A percentile compares a stretch with the other conserved stretches of the same genome.
Conservation (phyloP, 2,888 invertebrate genomes). For the Anodontia alba region DNA sequence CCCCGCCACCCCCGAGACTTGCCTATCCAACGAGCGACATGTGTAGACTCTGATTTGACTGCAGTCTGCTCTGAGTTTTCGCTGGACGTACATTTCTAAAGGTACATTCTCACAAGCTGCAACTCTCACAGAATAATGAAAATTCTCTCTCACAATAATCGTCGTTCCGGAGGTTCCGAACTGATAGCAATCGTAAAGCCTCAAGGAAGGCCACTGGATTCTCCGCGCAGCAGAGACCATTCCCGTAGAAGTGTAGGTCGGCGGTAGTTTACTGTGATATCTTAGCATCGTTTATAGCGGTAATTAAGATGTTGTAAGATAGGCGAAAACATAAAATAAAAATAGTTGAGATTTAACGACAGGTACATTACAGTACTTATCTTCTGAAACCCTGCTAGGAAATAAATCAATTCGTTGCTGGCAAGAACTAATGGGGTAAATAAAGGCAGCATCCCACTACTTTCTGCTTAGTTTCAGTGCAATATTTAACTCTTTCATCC, state of each 20-base stretch:
- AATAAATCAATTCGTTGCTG: slow-evolving; percentile 13
- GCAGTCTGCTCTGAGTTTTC: too few species aligned
- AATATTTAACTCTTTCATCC: too few species aligned
- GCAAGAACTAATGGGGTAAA: slow-evolving; percentile 14
- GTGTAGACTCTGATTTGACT: too few species aligned
- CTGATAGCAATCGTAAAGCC: too few species aligned
- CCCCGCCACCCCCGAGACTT: too few species aligned
- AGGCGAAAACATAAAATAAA: slow-evolving; percentile 21
- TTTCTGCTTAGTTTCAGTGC: neutral
- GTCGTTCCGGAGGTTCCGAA: too few species aligned
- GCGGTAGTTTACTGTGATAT: slow-evolving; percentile 6
- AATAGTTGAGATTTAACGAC: slow-evolving; percentile 20
- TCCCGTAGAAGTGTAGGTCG: neutral
- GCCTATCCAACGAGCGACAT: too few species aligned
- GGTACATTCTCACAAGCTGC: too few species aligned
- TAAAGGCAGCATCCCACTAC: neutral
- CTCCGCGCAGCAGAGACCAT: neutral
- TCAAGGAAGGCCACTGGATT: neutral
- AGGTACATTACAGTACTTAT: slow-evolving; percentile 21
- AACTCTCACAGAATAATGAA: too few species aligned
- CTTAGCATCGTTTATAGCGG: slow-evolving; percentile 17
- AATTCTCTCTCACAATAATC: too few species aligned
- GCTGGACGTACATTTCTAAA: too few species aligned
- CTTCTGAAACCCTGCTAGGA: slow-evolving; percentile 21
- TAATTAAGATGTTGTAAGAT: slow-evolving; percentile 19